Conservation (phyloP, 2,113 vertebrate species). For the Oryzias celebensis region DNA sequence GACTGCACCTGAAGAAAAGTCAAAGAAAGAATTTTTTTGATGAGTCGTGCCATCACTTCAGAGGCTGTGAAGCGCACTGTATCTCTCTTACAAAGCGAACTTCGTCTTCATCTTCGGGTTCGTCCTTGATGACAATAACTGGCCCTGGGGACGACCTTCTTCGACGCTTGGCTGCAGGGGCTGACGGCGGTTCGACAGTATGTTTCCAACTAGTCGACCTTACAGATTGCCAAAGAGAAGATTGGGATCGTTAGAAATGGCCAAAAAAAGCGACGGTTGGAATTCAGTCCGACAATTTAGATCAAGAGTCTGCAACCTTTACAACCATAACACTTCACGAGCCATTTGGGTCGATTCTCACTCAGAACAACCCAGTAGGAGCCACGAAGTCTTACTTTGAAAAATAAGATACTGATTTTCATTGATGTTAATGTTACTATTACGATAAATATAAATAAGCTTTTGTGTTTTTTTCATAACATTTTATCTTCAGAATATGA, state of each 20-base stretch:
- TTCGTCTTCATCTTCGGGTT: slow-evolving; percentile 80
- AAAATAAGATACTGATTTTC: too few species aligned
- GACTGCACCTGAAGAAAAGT: slow-evolving; percentile 69
- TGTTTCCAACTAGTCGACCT: slow-evolving; percentile 68
- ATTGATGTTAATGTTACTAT: too few species aligned
- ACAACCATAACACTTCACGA: background rate
- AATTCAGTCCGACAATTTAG: background rate
- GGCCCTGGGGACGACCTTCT: slow-evolving; percentile 73
- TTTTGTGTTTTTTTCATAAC: too few species aligned
- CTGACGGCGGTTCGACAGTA: slow-evolving; percentile 48
- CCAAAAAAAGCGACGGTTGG: background rate
- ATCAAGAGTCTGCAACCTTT: background rate
- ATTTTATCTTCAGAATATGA: too few species aligned
- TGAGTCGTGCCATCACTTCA: too few species aligned
- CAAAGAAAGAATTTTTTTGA: background rate
- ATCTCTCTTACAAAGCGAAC: slow-evolving; percentile 72
- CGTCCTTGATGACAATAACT: slow-evolving; percentile 79
- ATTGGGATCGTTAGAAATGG: background rate
- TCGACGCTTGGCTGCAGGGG: slow-evolving; percentile 64
- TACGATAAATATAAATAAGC: too few species aligned
- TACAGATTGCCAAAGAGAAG: background rate
- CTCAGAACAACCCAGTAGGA: too few species aligned
- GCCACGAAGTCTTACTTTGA: too few species aligned
- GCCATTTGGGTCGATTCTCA: too few species aligned
- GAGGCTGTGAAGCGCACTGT: background rate